A percentile compares a stretch with the other conserved stretches of the same genome.
phyloP scores from a whole-genome alignment of 2,888 invertebrate genomes.

The Ganaspis brasiliensis region DNA sequence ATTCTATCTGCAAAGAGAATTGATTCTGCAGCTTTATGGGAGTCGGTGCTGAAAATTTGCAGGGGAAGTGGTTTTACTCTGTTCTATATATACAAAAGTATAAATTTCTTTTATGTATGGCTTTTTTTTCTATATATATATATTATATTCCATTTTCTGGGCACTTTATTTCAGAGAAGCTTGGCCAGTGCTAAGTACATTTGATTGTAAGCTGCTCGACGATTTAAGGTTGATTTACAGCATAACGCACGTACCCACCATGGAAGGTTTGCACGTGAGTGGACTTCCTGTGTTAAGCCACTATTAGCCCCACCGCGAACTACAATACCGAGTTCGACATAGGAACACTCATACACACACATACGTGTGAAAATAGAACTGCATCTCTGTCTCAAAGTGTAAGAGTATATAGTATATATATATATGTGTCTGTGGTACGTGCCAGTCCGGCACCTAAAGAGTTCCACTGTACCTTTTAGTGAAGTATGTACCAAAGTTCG shows the following conservation, averaged over 20 bases:
- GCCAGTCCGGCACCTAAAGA: slow-evolving; percentile 24
- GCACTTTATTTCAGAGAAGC: slow-evolving; percentile 57
- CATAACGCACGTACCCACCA: slow-evolving; percentile 61
- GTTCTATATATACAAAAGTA: not conserved
- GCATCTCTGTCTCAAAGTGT: slow-evolving; percentile 7
- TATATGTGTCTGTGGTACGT: slow-evolving; percentile 45
- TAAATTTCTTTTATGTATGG: slow-evolving; percentile 45
- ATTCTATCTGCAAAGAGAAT: not conserved
- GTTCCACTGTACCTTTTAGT: slow-evolving; percentile 25
- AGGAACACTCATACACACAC: slow-evolving; percentile 28
- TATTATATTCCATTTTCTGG: slow-evolving; percentile 58
- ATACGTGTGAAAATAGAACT: slow-evolving; percentile 18
- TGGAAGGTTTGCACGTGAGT: slow-evolving; percentile 72
- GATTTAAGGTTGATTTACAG: slow-evolving; percentile 79
- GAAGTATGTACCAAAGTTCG: slow-evolving; percentile 48
- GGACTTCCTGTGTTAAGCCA: slow-evolving; percentile 69
- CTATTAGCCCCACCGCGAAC: slow-evolving; percentile 60
- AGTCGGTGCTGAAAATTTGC: slow-evolving; percentile 2
- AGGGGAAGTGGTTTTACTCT: slow-evolving; percentile 59
- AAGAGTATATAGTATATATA: slow-evolving; percentile 26
- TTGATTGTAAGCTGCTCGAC: slow-evolving; percentile 78
- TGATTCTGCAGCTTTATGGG: not conserved
- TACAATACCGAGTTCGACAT: slow-evolving; percentile 57
- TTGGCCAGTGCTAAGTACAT: slow-evolving; percentile 74
- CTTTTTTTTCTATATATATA: slow-evolving; percentile 51